A percentile compares a stretch with the other conserved stretches of the same genome.
phyloP scores from a whole-genome alignment of 2,797 vertebrate species.

The Enteromius mattozi region DNA sequence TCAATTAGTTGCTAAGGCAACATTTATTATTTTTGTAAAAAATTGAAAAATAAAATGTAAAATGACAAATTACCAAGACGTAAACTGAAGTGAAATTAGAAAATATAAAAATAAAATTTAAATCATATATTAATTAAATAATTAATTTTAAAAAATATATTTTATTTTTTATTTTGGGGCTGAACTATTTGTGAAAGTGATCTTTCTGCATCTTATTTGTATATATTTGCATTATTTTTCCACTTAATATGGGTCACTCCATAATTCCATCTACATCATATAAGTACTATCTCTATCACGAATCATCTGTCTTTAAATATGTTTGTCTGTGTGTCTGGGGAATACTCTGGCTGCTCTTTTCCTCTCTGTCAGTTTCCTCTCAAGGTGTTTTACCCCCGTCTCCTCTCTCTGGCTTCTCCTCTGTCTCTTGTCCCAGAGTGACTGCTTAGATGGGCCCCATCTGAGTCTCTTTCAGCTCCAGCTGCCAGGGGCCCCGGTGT shows the following conservation, averaged over 20 bases:
- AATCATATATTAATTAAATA: too few relatives aligned
- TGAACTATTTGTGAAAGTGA: too few relatives aligned
- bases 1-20: too few relatives aligned
- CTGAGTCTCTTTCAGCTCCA: slow-evolving; percentile 72
- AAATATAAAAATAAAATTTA: too few relatives aligned
- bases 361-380: slow-evolving; percentile 71
- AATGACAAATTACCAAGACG: too few relatives aligned
- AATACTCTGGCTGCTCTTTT: slow-evolving; percentile 71
- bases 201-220: not conserved
- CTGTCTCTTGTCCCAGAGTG: slow-evolving; percentile 73
- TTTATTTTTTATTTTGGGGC: too few relatives aligned
- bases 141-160: too few relatives aligned
- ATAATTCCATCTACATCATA: not conserved
- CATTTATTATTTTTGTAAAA: too few relatives aligned
- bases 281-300: slow-evolving; percentile 48
- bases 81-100: too few relatives aligned
- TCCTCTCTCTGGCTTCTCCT: slow-evolving; percentile 58
- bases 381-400: slow-evolving; percentile 69
- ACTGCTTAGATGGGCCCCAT: slow-evolving; percentile 76
- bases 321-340: slow-evolving; percentile 66
- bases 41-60: too few relatives aligned
- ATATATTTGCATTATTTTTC: not conserved
- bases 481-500: slow-evolving; percentile 74
- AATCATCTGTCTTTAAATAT: slow-evolving; percentile 58
- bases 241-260: not conserved